Evolutionary conservation across 2,888 invertebrate species (phyloP).

Genomic region (Xiphydria camelus): DNA sequence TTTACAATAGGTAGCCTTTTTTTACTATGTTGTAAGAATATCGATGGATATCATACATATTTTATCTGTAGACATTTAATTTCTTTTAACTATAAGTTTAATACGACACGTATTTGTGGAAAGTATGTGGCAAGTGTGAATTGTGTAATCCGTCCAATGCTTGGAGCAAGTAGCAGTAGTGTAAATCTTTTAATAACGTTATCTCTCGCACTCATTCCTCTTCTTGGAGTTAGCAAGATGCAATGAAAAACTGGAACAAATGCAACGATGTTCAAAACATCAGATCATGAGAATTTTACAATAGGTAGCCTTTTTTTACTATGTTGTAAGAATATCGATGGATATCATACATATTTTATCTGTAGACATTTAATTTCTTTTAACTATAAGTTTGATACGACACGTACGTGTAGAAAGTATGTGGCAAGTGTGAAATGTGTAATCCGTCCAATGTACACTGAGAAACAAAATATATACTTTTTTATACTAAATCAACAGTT

Average conservation of each 20-base stretch:
- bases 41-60: not conserved
- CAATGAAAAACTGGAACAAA: conserved; percentile 16
- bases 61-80: not conserved
- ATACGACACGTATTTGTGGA: not conserved
- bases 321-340: not conserved
- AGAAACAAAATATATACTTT: not conserved
- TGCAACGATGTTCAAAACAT: no score
- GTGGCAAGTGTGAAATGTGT: no score
- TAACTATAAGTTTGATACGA: not conserved
- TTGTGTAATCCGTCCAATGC: no score
- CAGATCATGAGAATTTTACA: no score
- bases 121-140: conserved; percentile 4
- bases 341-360: not conserved
- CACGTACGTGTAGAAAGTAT: not conserved
- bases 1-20: no score
- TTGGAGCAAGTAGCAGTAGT: conserved; percentile 16
- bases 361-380: not conserved
- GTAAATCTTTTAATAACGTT: conserved; percentile 11
- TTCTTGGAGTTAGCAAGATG: conserved; percentile 15
- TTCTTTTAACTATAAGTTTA: not conserved
- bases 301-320: no score
- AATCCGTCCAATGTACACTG: conserved; percentile 15
- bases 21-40: not conserved
- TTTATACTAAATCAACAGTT: not conserved
- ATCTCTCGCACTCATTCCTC: conserved; percentile 5